phyloP scores from a whole-genome alignment of 2,888 invertebrate species.

The Melanchra persicariae region DNA sequence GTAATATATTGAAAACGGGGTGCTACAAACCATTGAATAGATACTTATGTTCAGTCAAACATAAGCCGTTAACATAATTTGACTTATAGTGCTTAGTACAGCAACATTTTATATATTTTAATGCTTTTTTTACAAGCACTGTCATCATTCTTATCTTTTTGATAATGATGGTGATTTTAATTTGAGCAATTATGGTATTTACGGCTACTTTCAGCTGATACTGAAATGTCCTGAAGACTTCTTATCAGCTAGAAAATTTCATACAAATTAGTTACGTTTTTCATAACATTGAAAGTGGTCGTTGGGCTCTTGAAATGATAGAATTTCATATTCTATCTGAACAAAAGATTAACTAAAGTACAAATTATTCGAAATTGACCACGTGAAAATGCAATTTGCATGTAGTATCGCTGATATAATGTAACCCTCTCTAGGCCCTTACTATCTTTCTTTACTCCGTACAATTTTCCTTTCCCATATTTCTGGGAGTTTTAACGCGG shows the following conservation, averaged over 20 bases:
- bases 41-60: slow-evolving; percentile 45
- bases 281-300: neutral
- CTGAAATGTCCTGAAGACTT: too few species aligned
- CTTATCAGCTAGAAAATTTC: too few species aligned
- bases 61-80: slow-evolving; percentile 48
- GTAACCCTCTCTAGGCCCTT: neutral
- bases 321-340: neutral
- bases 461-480: neutral
- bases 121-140: neutral
- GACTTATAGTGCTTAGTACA: slow-evolving; percentile 18
- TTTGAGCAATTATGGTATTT: too few species aligned
- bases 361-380: neutral
- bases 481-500: neutral
- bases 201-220: too few species aligned
- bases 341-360: neutral
- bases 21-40: slow-evolving; percentile 30
- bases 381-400: neutral
- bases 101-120: slow-evolving; percentile 2
- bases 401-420: too few species aligned
- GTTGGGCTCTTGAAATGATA: neutral
- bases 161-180: too few species aligned
- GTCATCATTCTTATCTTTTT: neutral
- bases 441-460: too few species aligned
- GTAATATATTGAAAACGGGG: slow-evolving; percentile 48
- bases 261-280: too few species aligned